phyloP scores from a whole-genome alignment of 2,888 invertebrate genomes.

The Thecocarcelia acutangulata region DNA sequence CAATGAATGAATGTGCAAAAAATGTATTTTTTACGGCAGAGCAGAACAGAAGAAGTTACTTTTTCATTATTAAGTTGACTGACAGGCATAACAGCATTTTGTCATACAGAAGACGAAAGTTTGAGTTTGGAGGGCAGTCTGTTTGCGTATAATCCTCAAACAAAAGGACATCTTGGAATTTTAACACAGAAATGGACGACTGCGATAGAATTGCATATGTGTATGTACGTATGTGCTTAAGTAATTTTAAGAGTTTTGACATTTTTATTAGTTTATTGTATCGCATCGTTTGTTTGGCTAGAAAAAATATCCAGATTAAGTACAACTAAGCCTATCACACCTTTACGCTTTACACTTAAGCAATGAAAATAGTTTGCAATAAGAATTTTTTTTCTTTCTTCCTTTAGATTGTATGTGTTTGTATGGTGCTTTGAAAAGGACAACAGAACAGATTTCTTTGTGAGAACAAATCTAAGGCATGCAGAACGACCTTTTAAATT shows the following conservation, averaged over 20 bases:
- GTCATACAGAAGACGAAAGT: background rate
- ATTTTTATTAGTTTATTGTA: slow-evolving; percentile 79
- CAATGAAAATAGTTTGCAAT: slow-evolving; percentile 32
- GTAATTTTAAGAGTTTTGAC: slow-evolving; percentile 75
- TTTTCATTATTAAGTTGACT: slow-evolving; percentile 57
- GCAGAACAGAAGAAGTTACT: slow-evolving; percentile 29
- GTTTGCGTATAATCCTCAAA: slow-evolving; percentile 50
- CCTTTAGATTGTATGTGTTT: slow-evolving; percentile 2
- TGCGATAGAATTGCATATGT: slow-evolving; percentile 37
- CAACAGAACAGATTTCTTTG: slow-evolving; percentile 35
- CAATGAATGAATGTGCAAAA: slow-evolving; percentile 72
- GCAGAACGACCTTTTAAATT: slow-evolving; percentile 76
- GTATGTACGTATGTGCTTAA: background rate
- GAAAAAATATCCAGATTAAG: slow-evolving; percentile 70
- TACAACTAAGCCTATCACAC: slow-evolving; percentile 74
- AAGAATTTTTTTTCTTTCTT: background rate
- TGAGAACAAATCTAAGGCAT: slow-evolving; percentile 58
- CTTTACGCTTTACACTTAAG: slow-evolving; percentile 68
- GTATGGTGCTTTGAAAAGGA: slow-evolving; percentile 31
- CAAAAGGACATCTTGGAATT: slow-evolving; percentile 64
- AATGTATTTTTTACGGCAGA: slow-evolving; percentile 42
- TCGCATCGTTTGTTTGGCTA: slow-evolving; percentile 10
- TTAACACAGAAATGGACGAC: slow-evolving; percentile 68
- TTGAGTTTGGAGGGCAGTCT: slow-evolving; percentile 15
- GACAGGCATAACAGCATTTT: slow-evolving; percentile 62